Percentiles rank a stretch among this genome's conserved stretches.
Conservation (phyloP, 2,113 vertebrate species). For the Hypanus sabinus region DNA sequence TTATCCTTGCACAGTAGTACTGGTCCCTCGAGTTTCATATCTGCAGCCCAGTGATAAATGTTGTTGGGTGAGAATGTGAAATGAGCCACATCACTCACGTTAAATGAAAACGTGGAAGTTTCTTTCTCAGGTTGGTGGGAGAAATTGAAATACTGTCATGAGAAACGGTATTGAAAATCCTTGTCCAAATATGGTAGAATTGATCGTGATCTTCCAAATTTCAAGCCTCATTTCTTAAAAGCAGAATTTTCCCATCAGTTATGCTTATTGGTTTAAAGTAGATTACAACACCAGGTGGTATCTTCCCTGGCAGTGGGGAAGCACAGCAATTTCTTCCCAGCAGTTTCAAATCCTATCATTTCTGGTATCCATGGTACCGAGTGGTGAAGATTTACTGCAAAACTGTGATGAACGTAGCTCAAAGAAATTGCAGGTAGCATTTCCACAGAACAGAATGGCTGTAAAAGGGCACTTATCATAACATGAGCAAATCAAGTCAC, state of each 20-base stretch:
- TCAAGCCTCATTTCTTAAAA: neutral
- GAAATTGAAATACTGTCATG: conserved; percentile 20
- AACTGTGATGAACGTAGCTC: neutral
- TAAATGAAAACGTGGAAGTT: neutral
- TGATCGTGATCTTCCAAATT: neutral
- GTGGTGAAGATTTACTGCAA: neutral
- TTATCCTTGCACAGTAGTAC: conserved; percentile 20
- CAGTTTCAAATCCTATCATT: neutral
- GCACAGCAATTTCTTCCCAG: neutral
- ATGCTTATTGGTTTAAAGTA: neutral
- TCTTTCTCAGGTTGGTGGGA: conserved; percentile 8
- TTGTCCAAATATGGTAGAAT: neutral
- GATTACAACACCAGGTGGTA: neutral
- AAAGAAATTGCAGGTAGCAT: neutral
- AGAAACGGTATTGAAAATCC: neutral
- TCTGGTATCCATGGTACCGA: neutral
- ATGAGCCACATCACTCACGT: neutral
- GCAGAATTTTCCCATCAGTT: neutral
- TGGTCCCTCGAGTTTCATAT: conserved; percentile 12
- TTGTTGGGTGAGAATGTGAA: conserved; percentile 25
- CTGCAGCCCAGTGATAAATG: conserved; percentile 24
- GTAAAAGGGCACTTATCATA: neutral
- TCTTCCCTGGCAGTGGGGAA: neutral
- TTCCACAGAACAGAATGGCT: neutral
- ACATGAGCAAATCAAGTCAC: neutral